These are phyloP conservation scores for Hexactinellida sp. DNA, from an alignment of 37 sponge, comb jelly and placozoan genomes.

Conservation along the genomic window DNA sequence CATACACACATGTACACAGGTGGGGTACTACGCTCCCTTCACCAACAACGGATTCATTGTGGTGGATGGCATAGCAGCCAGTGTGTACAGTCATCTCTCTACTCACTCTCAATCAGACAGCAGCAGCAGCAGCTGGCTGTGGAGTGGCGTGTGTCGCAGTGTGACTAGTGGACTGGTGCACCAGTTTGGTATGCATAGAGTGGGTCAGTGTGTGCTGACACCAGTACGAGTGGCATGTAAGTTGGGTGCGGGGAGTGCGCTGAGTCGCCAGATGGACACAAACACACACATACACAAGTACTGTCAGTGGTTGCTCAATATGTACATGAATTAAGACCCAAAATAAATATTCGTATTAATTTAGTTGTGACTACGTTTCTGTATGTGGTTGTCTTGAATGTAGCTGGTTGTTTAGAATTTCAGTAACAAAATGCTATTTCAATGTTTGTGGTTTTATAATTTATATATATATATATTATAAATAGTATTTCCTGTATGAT, in stretches of 20 bases:
- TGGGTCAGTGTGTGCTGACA: constrained; percentile 3
- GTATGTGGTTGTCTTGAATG: no score
- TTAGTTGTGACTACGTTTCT: no score
- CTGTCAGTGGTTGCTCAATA: neutral
- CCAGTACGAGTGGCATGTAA: constrained; percentile 6
- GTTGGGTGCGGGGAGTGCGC: neutral
- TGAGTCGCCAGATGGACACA: neutral
- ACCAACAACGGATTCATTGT: constrained; percentile 14
- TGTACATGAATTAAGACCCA: neutral
- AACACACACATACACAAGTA: constrained; percentile 3
- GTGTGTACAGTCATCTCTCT: constrained; percentile 7
- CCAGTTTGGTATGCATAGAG: constrained; percentile 17
- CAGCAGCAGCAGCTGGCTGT: neutral
- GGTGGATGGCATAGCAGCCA: constrained; percentile 4
- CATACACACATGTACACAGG: constrained; percentile 1
- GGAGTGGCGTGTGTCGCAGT: neutral
- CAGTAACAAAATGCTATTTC: no score
- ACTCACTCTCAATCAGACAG: neutral
- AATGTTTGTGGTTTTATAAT: no score
- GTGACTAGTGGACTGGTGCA: constrained; percentile 9
- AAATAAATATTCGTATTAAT: no score
- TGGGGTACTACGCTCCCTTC: constrained; percentile 10
- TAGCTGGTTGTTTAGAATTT: no score
- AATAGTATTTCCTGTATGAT: neutral
- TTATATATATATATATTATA: no score